A percentile compares a stretch with the other conserved stretches of the same genome.
Conservation (phyloP, 2,113 vertebrate species). For the Notarius lentiginosus region DNA sequence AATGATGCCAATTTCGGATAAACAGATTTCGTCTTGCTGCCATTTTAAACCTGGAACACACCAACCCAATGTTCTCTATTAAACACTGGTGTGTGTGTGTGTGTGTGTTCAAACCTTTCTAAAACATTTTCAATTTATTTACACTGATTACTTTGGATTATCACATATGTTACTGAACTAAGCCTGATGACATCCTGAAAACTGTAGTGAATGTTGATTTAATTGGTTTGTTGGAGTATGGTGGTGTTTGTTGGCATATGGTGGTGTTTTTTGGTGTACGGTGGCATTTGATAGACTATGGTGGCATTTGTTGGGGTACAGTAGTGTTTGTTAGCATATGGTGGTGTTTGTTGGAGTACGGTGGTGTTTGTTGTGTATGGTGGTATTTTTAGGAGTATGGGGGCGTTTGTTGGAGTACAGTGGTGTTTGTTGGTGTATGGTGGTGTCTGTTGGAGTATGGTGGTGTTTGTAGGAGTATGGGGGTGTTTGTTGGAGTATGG, state of each 20-base stretch:
- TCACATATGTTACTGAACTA: neutral
- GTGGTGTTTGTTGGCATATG: neutral
- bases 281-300: neutral
- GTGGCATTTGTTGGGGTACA: neutral
- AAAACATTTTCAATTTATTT: too few relatives aligned
- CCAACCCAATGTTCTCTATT: neutral
- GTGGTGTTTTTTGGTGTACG: neutral
- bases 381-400: too few relatives aligned
- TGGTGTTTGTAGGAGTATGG: neutral
- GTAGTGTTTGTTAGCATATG: neutral
- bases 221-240: neutral
- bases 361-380: neutral
- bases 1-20: constrained; percentile 30
- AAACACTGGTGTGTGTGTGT: neutral
- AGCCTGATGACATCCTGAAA: neutral
- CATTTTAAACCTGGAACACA: neutral
- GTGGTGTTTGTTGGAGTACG: neutral
- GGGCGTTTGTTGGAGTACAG: neutral
- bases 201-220: neutral
- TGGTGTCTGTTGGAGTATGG: neutral
- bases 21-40: constrained; percentile 5
- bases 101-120: neutral
- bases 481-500: neutral
- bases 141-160: neutral
- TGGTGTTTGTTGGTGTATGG: neutral